Evolutionary conservation across 30 jellyfish, hydroid and myxozoan species (phyloP).

Genomic region (Phacellophora camtschatica): DNA sequence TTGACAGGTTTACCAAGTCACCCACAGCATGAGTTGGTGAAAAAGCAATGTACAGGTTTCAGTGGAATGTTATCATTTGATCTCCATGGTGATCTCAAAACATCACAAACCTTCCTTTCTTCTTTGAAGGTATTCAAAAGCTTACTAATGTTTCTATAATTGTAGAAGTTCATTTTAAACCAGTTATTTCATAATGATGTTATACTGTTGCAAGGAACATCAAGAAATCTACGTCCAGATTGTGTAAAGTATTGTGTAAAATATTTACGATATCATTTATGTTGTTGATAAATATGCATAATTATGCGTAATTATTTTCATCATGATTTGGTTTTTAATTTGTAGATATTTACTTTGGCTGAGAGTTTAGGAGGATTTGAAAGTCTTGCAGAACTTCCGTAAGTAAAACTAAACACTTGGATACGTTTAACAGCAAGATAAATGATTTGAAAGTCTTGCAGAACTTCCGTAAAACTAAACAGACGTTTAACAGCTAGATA

Average conservation of each 20-base stretch:
- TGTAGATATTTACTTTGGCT: conserved; percentile 90
- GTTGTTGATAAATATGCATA: no score
- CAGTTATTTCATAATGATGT: no score
- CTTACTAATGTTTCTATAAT: no score
- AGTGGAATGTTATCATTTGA: conserved; percentile 98
- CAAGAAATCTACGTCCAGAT: no score
- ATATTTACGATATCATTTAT: no score
- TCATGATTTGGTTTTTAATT: not conserved
- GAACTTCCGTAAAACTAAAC: conserved; percentile 98
- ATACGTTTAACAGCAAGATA: no score
- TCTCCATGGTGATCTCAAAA: conserved; percentile 76
- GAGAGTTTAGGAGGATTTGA: conserved; percentile 99
- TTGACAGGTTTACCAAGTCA: conserved; percentile 94
- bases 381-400: conserved; percentile 99
- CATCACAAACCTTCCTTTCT: conserved; percentile 76
- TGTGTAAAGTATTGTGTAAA: no score
- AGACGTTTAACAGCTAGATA: no score
- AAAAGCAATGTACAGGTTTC: conserved; percentile 91
- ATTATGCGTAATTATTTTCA: no score
- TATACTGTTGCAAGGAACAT: no score
- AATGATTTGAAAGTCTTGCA: conserved; percentile 98
- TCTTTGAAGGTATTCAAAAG: conserved; percentile 76
- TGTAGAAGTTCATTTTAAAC: no score
- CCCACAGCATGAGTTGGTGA: conserved; percentile 95
- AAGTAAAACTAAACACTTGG: no score